Base-by-base conservation (phyloP, 2,797 vertebrate species). In the Enteromius viviparus region DNA sequence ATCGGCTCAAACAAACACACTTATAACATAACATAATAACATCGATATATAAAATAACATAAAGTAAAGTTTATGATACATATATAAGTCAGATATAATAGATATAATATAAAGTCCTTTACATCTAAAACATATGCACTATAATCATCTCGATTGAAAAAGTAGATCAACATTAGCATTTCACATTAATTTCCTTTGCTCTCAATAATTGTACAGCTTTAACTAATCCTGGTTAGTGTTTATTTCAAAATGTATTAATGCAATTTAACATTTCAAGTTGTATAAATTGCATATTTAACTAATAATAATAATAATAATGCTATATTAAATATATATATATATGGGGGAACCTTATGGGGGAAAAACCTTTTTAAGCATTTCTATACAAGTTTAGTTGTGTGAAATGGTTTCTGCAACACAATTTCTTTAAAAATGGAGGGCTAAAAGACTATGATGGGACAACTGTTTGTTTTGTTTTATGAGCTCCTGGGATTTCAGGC, bases 401-500 rank as follows among this genome's bases (percentile, higher is more conserved):
- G 32, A 47, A 70, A 55, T 26, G 32, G 77, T 45, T 32, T 60
- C 32, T 69, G 21, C 26, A 45, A 53, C 78, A 29, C 42, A 10
- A 37, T 84, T 81, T 3, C 47, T 83, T 81, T 53, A 29, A 80
- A 58, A 66, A 74, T 4, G 4, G 55, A 15, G 15, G n/a, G 3
- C 69, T 80, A 79, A 58, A 53, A 62, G 69, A 26, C 29, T 68
- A 47, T 49, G 12, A 72, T 72, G 78, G 64, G 66, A 70, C 34
- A 55, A 69, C n/a, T 75, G 88, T 84, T 85, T 79, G 64, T 81
- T 86, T 78, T 75, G 40, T 70, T 81, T 82, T 29, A 84, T 69
- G 58, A 86, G 40, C 42, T 74, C 37, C 21, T 69, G 74, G 65
- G 81, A 47, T 58, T 60, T 66, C 74, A 34, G 1, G 55, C 83